Percentiles rank a stretch among this genome's conserved stretches.
Evolutionary conservation across 2,113 vertebrate species (phyloP).

Genomic region (Hypocryptadius cinnamomeus): DNA sequence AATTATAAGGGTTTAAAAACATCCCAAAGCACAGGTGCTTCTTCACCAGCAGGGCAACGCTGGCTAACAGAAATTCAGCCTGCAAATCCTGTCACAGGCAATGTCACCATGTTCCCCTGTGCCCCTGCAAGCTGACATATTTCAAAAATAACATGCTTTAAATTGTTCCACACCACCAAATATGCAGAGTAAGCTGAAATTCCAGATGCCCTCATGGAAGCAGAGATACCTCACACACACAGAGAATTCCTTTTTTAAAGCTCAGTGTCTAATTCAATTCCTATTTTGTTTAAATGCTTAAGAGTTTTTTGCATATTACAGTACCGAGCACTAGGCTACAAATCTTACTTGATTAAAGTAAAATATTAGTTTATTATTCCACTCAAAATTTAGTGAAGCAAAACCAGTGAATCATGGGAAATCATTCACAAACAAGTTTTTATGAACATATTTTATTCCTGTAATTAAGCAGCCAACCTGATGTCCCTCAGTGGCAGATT

Average conservation of each 20-base stretch:
- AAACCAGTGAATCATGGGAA: not conserved
- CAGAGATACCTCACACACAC: not conserved
- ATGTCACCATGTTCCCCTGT: not conserved
- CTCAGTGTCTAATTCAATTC: not conserved
- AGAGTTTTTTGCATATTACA: not conserved
- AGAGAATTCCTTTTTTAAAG: not conserved
- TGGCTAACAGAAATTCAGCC: not conserved
- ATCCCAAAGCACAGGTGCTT: not conserved
- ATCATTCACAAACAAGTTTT: not conserved
- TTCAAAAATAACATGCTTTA: constrained; percentile 10
- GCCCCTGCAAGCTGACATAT: not conserved
- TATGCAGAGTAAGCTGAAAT: not conserved
- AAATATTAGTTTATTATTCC: not conserved
- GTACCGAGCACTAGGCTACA: not conserved
- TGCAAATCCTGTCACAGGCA: not conserved
- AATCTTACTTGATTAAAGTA: not conserved
- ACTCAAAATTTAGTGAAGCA: not conserved
- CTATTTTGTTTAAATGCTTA: not conserved
- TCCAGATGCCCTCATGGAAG: not conserved
- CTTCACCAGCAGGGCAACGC: not conserved
- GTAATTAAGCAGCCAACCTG: not conserved
- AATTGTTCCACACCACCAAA: not conserved
- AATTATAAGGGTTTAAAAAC: not conserved
- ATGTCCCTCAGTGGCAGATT: not conserved
- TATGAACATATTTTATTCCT: not conserved